Base-by-base conservation (phyloP, 2,888 invertebrate species). In the Pimpla rufipes region DNA sequence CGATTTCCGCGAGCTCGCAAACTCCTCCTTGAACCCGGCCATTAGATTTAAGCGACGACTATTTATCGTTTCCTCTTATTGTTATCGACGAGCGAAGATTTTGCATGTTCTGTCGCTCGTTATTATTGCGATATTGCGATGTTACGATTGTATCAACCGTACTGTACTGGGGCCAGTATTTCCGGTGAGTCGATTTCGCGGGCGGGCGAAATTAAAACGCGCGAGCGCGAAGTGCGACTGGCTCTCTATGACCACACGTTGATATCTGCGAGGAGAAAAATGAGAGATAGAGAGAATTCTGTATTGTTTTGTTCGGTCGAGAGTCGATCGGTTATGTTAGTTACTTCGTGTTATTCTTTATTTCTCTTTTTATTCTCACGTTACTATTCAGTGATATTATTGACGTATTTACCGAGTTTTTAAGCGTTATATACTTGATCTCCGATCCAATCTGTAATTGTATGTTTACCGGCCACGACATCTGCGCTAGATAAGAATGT, bases 21-120 rank as follows among this genome's bases (percentile, higher is more conserved):
- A 11, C 42, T 66, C 21, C 45, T 52, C 50, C n/a, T 62, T 47
- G 5, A 71, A 66, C 52, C 81, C 82, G 82, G 68, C 81, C 79
- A 80, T 57, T 81, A 82, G 71, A 76, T 81, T 77, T 81, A 80
- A 81, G 78, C 37, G 66, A 82, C n/a, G n/a, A n/a, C n/a, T n/a
- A n/a, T 74, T 45, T 18, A 42, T 18, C 79, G 23, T 80, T 80
- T 76, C 23, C 8, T 79, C 75, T 79, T n/a, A 67, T 68, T 23
- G 52, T 67, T 71, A 66, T n/a, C 13, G 1, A 42, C 21, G 66
- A 23, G 13, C 66, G 37, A 66, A 29, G 47, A 73, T 70, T 16
- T 74, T 78, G 50, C 59, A 50, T 40, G 35, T 74, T 40, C 66
- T 45, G 66, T 74, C 45, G 47, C 79, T 81, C 45, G n/a, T 45